Base-by-base conservation (phyloP, 2,113 vertebrate genomes). In the Bambusicola thoracicus region DNA sequence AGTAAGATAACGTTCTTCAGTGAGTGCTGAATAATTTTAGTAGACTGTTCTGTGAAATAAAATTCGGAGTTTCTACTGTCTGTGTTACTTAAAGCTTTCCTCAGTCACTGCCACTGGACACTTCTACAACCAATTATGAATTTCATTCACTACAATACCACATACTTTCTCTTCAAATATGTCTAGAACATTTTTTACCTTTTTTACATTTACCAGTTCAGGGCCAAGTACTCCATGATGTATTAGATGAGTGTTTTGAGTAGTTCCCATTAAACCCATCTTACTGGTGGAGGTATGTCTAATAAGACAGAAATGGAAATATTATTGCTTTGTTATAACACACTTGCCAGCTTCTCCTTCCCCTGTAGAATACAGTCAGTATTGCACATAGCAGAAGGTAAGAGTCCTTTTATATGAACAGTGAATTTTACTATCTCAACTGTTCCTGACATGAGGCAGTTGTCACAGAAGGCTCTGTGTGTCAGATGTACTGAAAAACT, bases 71-170 rank as follows among this genome's bases (percentile, higher is more conserved):
- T 92, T 89, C 66, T 79, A 32, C 72, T 40, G 53, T 49, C 32
- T 77, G n/a, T 66, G 21, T 36, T 72, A 49, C 92, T 94, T 84
- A 21, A 84, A 40, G 25, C 14, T 85, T 94, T 90, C 46, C 20
- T 95, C 43, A 30, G 59, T 72, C 27, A 69, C 6, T 24, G 18
- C 14, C 25, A 36, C 65, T 86, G 77, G 70, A 93, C 20, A 12
- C 13, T 90, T 80, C 76, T 90, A 94, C 78, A 56, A 58, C 6
- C 38, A 89, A 90, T 77, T 63, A 63, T 44, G 17, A 85, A 43
- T 93, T 94, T 90, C 20, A 75, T 95, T 95, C 88, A 74, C 59
- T 91, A 62, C 56, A 68, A 29, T 27, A 72, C 70, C 44, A 81
- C 77, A 85, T 78, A 43, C 30, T 34, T 56, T 89, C 72, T 13